phyloP scores from a whole-genome alignment of 2,888 invertebrate species.

The Choristoneura rosaceana region DNA sequence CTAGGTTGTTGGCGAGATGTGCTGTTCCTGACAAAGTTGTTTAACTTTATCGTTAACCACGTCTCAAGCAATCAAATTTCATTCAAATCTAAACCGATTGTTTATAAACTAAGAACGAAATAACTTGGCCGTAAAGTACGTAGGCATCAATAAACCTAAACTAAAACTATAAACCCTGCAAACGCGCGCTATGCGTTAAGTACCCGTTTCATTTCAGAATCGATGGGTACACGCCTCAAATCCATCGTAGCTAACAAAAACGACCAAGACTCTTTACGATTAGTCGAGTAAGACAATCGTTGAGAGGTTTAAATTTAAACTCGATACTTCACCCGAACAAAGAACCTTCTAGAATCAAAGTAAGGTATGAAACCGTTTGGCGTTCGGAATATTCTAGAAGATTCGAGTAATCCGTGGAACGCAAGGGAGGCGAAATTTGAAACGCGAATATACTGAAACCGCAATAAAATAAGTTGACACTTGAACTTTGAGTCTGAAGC shows the following conservation, averaged over 20 bases:
- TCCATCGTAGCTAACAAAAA: slow-evolving; percentile 44
- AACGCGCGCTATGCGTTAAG: neutral
- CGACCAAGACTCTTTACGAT: slow-evolving; percentile 69
- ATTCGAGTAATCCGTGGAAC: slow-evolving; percentile 2
- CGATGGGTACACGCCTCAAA: slow-evolving; percentile 15
- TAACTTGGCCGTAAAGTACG: neutral
- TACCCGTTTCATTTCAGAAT: slow-evolving; percentile 8
- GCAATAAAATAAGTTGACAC: slow-evolving; percentile 12
- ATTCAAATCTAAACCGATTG: no score
- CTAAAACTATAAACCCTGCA: neutral
- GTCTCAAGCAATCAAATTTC: no score
- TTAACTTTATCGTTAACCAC: no score
- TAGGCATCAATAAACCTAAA: neutral
- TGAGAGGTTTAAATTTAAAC: slow-evolving; percentile 67
- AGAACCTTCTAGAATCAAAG: slow-evolving; percentile 42
- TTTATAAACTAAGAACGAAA: neutral
- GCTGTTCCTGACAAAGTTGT: no score
- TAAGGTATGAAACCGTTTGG: slow-evolving; percentile 42
- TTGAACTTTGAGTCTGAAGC: slow-evolving; percentile 2
- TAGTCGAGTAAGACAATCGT: slow-evolving; percentile 62
- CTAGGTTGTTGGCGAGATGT: no score
- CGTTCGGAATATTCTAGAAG: neutral
- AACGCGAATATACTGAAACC: slow-evolving; percentile 8
- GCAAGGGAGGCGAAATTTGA: slow-evolving; percentile 16
- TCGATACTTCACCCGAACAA: slow-evolving; percentile 30